phyloP scores from a whole-genome alignment of 2,113 vertebrate genomes.

The Athene cunicularia region DNA sequence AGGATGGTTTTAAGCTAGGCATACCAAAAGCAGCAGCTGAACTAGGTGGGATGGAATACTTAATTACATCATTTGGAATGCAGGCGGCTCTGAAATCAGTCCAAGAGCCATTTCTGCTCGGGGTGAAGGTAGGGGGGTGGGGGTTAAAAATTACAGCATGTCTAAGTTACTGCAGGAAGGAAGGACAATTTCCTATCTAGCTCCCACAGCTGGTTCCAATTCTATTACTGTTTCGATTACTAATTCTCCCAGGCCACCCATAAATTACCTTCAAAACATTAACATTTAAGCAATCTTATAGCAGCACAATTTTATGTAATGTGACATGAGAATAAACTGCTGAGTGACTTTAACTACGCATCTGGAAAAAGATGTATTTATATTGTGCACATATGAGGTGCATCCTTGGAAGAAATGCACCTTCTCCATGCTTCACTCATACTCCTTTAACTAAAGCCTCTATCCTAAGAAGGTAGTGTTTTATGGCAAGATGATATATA shows the following conservation, averaged over 20 bases:
- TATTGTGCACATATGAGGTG: neutral
- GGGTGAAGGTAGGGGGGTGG: too few species aligned
- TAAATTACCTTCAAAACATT: constrained; percentile 69
- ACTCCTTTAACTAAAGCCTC: neutral
- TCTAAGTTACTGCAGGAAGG: constrained; percentile 73
- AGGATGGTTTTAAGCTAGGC: neutral
- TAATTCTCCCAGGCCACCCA: constrained; percentile 70
- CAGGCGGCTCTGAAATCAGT: neutral
- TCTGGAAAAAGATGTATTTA: constrained; percentile 23
- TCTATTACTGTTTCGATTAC: constrained; percentile 69
- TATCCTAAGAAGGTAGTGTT: neutral
- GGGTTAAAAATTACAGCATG: constrained; percentile 53
- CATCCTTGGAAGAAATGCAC: neutral
- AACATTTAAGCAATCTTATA: constrained; percentile 48
- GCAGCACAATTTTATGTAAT: constrained; percentile 57
- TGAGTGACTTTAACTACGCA: neutral
- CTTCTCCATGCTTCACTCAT: neutral
- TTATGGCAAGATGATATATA: neutral
- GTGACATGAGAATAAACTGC: constrained; percentile 48
- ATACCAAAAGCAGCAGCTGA: neutral
- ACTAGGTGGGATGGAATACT: neutral
- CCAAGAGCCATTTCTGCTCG: neutral
- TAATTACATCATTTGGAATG: neutral
- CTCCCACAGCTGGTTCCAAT: constrained; percentile 78
- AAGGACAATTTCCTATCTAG: constrained; percentile 72